Percentiles rank a stretch among this genome's conserved stretches.
Conservation (phyloP, 2,888 invertebrate genomes). For the Watsonalla binaria region DNA sequence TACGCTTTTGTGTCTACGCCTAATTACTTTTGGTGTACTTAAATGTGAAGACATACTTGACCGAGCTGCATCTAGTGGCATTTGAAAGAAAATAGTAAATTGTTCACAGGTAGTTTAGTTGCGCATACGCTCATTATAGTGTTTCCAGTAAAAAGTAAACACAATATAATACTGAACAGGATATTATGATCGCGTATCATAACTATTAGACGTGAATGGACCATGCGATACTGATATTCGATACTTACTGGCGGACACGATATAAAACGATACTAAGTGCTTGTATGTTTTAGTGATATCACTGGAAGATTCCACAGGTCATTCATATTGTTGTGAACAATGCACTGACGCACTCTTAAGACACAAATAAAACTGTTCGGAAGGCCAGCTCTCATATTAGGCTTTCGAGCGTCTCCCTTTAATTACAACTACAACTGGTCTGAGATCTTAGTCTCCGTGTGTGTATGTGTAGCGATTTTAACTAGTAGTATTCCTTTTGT, state of each 20-base stretch:
- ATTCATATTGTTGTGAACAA: background rate
- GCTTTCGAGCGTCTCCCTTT: too few relatives aligned
- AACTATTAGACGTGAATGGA: slow-evolving; percentile 64
- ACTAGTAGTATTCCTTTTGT: too few relatives aligned
- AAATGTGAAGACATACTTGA: background rate
- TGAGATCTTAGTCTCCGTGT: too few relatives aligned
- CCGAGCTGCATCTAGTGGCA: background rate
- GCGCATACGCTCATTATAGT: slow-evolving; percentile 40
- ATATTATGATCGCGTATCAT: slow-evolving; percentile 70
- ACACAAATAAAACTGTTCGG: too few relatives aligned
- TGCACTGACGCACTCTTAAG: background rate
- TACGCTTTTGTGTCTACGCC: too few relatives aligned
- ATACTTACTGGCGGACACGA: slow-evolving; percentile 23
- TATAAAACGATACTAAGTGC: background rate
- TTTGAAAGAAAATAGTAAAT: slow-evolving; percentile 12
- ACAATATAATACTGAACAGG: slow-evolving; percentile 61
- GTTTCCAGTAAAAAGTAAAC: slow-evolving; percentile 70
- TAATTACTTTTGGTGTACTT: too few relatives aligned
- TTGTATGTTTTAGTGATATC: background rate
- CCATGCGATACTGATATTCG: slow-evolving; percentile 34
- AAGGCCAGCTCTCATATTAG: too few relatives aligned
- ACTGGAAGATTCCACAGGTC: too few relatives aligned
- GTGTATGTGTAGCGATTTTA: too few relatives aligned
- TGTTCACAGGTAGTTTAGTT: slow-evolving; percentile 27
- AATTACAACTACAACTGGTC: too few relatives aligned